Conservation (phyloP, 2,797 vertebrate species). For the Nothura maculosa region DNA sequence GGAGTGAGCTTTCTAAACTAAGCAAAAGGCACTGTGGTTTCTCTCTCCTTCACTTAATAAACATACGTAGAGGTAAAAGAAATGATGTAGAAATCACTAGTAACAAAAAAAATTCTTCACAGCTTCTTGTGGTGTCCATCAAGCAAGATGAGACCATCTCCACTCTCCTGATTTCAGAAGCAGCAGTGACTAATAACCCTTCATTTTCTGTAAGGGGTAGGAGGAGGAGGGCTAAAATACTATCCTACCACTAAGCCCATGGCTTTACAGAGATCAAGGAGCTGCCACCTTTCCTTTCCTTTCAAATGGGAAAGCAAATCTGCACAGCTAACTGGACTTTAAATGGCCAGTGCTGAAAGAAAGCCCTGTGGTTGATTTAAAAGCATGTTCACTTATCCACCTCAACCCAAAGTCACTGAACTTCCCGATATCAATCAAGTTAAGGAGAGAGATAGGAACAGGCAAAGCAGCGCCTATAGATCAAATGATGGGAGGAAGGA, state of each 20-base stretch:
- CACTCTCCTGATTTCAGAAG: neutral
- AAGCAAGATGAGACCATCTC: conserved; percentile 40
- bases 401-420: neutral
- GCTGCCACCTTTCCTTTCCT: neutral
- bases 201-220: neutral
- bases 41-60: conserved; percentile 52
- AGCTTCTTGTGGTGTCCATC: neutral
- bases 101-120: neutral
- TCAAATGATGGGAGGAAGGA: neutral
- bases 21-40: conserved; percentile 57
- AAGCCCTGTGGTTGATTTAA: conserved; percentile 23
- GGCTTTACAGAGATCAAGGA: neutral
- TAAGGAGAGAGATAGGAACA: neutral
- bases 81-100: conserved; percentile 2
- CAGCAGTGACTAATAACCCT: conserved; percentile 1
- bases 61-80: conserved; percentile 30
- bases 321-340: neutral
- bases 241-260: neutral
- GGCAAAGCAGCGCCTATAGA: conserved; percentile 13
- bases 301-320: neutral
- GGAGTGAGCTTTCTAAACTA: conserved; percentile 43
- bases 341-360: neutral
- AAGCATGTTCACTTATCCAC: neutral
- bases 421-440: conserved; percentile 30
- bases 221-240: neutral